A percentile compares a stretch with the other conserved stretches of the same genome.
Conservation (phyloP, 2,113 vertebrate species). For the Phaetusa simplex region DNA sequence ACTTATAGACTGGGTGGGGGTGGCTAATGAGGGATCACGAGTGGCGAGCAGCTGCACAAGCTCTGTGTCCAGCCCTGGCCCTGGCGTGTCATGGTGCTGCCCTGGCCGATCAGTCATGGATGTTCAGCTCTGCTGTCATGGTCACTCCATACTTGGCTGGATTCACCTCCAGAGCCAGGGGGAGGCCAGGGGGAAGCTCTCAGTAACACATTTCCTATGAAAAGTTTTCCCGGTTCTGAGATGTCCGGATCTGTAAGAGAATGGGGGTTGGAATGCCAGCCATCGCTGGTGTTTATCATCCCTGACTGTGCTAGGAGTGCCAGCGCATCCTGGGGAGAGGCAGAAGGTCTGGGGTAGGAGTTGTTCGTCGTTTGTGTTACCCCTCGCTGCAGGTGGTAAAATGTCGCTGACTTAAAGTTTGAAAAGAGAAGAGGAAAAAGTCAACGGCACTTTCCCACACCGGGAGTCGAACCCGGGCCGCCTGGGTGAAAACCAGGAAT, state of each 20-base stretch:
- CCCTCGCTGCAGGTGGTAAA: fast-evolving
- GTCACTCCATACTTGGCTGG: fast-evolving
- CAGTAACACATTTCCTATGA: too few species aligned
- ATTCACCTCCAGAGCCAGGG: not conserved
- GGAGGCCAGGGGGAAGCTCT: not conserved
- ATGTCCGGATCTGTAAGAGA: fast-evolving
- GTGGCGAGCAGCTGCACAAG: not conserved
- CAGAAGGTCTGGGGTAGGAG: too few species aligned
- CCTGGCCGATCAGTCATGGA: fast-evolving
- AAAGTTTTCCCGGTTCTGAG: fast-evolving
- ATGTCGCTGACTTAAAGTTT: fast-evolving
- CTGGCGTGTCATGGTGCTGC: fast-evolving
- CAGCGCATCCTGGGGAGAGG: too few species aligned
- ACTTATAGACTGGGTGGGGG: not conserved
- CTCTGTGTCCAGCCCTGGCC: fast-evolving
- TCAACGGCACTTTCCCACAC: slow-evolving; percentile 34
- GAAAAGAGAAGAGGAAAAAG: not conserved
- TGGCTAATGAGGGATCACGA: not conserved
- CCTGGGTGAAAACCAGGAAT: slow-evolving; percentile 88
- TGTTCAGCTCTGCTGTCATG: fast-evolving
- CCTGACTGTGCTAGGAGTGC: fast-evolving
- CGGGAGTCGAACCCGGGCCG: slow-evolving; percentile 86
- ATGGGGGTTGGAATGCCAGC: fast-evolving
- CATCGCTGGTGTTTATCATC: fast-evolving
- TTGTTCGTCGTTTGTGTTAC: fast-evolving